Evolutionary conservation across 1,140 invertebrate genomes (phyloP).

Genomic region (Heterodera schachtii): DNA sequence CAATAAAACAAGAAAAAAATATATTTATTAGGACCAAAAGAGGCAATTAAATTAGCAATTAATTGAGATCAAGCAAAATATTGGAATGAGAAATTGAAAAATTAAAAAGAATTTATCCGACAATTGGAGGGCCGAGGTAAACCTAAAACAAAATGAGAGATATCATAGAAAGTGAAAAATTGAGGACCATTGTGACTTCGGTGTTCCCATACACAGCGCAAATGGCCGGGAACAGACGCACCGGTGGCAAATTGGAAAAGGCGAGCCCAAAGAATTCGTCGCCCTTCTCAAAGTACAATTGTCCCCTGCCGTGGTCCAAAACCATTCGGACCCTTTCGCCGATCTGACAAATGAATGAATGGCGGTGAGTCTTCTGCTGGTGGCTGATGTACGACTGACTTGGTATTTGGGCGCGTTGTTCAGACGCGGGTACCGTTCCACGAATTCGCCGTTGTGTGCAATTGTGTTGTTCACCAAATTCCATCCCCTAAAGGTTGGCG

Average conservation of each 20-base stretch:
- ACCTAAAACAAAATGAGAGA: too few species aligned
- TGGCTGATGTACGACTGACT: slow-evolving; percentile 66
- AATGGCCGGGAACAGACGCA: slow-evolving; percentile 89
- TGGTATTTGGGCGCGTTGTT: slow-evolving; percentile 98
- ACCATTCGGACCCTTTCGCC: slow-evolving; percentile 94
- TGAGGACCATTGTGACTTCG: slow-evolving; percentile 80
- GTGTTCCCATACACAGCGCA: slow-evolving; percentile 98
- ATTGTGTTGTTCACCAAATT: slow-evolving; percentile 97
- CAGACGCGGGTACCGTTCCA: slow-evolving; percentile 89
- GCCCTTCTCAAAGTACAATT: slow-evolving; percentile 95
- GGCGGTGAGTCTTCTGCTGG: not conserved
- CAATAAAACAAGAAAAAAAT: too few species aligned
- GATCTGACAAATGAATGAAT: slow-evolving; percentile 72
- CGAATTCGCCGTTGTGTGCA: slow-evolving; percentile 90
- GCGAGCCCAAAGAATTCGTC: slow-evolving; percentile 97
- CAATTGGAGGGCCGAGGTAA: too few species aligned
- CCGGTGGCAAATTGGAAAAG: slow-evolving; percentile 89
- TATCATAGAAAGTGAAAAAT: too few species aligned
- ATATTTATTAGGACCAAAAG: too few species aligned
- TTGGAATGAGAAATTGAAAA: too few species aligned
- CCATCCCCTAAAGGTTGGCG: slow-evolving; percentile 72
- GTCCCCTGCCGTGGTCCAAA: slow-evolving; percentile 94
- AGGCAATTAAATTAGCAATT: too few species aligned
- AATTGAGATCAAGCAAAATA: too few species aligned
- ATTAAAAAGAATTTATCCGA: too few species aligned